These are phyloP conservation scores for Conus betulinus DNA, from an alignment of 1,140 invertebrate species.

Conservation along the genomic window DNA sequence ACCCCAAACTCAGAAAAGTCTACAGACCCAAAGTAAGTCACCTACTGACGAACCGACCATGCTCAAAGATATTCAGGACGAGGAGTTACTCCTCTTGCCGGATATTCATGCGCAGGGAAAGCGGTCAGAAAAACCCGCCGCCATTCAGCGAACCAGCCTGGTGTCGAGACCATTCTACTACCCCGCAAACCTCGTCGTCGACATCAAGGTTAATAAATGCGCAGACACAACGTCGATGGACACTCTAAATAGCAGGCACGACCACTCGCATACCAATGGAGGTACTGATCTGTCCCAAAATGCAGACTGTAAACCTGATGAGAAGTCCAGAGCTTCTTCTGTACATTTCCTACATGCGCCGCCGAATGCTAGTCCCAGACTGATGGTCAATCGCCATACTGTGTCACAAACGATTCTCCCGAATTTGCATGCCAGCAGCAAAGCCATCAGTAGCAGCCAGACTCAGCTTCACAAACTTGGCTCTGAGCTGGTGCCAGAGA, in stretches of 20 bases:
- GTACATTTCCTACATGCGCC: background rate
- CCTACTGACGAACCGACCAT: background rate
- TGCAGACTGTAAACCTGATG: background rate
- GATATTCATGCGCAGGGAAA: background rate
- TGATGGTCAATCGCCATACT: background rate
- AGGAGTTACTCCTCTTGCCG: background rate
- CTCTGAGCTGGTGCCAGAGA: background rate
- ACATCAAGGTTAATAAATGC: background rate
- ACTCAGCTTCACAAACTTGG: too few relatives aligned
- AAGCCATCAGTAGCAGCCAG: background rate
- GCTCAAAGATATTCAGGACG: background rate
- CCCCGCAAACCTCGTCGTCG: background rate
- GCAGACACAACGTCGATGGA: background rate
- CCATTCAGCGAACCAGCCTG: background rate
- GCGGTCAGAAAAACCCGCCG: background rate
- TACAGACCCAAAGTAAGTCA: background rate
- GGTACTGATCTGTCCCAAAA: background rate
- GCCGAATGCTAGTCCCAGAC: background rate
- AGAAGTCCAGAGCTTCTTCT: background rate
- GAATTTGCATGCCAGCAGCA: background rate
- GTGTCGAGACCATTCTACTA: background rate
- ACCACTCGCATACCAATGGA: background rate
- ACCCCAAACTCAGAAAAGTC: background rate
- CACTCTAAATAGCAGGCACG: background rate
- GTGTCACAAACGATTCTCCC: background rate